Percentiles rank a stretch among this genome's conserved stretches.
Evolutionary conservation across 2,797 vertebrate genomes (phyloP).

Genomic region (Ctenopoma multispine): DNA sequence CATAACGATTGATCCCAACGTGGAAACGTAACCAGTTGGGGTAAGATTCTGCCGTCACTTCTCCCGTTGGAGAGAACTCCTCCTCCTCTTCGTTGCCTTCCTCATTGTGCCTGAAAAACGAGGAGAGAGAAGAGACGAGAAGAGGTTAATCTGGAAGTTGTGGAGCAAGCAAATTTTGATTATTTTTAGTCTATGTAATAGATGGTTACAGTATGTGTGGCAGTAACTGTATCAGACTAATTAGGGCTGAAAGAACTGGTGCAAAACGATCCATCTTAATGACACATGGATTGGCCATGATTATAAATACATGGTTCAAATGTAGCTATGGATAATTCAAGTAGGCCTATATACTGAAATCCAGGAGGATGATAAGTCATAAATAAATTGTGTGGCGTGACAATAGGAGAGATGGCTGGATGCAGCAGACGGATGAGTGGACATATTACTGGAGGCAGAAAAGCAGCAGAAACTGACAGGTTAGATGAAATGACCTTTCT

Average conservation of each 20-base stretch:
- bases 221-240: background rate
- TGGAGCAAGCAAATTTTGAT: conserved; percentile 13
- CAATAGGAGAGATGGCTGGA: conserved; percentile 16
- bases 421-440: conserved; percentile 29
- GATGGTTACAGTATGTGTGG: conserved; percentile 4
- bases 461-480: conserved; percentile 14
- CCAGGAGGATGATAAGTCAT: background rate
- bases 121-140: background rate
- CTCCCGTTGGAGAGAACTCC: conserved; percentile 88
- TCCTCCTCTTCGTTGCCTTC: conserved; percentile 88
- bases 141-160: conserved; percentile 6
- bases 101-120: conserved; percentile 87
- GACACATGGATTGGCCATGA: background rate
- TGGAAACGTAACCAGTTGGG: conserved; percentile 99
- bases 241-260: background rate
- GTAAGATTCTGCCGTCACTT: conserved; percentile 88
- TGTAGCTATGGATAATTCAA: conserved; percentile 5
- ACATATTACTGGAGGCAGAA: conserved; percentile 19
- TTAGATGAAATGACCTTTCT: conserved; percentile 6
- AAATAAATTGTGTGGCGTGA: background rate
- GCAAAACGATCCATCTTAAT: background rate
- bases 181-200: background rate
- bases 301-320: conserved; percentile 10
- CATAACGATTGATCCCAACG: conserved; percentile 94
- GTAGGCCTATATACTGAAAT: background rate